Conservation (phyloP, 2,797 vertebrate species). For the Manis pentadactyla region DNA sequence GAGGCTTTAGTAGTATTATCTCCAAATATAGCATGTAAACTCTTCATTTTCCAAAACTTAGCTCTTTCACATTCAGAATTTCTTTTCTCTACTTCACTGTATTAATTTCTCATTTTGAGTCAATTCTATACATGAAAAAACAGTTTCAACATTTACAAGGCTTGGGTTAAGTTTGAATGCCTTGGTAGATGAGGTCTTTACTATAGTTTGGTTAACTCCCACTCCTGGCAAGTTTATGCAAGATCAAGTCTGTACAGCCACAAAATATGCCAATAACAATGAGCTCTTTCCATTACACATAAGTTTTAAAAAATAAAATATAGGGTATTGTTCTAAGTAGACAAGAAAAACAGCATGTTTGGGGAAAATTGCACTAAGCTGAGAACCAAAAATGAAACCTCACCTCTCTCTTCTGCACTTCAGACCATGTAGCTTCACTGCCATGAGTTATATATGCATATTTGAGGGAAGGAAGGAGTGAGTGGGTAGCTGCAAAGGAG, state of each 20-base stretch:
- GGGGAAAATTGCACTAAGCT: not conserved
- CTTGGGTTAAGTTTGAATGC: not conserved
- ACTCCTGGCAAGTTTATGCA: not conserved
- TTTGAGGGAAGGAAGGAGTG: not conserved
- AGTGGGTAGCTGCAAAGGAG: fast-evolving
- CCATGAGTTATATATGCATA: not conserved
- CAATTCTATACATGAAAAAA: not conserved
- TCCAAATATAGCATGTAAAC: not conserved
- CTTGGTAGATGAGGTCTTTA: not conserved
- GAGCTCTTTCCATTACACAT: not conserved
- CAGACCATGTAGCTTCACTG: not conserved
- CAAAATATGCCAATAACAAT: not conserved
- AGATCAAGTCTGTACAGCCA: not conserved
- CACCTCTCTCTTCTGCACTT: not conserved
- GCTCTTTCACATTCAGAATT: not conserved
- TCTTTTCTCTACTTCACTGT: not conserved
- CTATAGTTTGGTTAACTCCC: not conserved
- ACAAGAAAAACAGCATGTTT: not conserved
- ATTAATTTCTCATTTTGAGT: not conserved
- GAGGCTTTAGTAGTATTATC: not conserved
- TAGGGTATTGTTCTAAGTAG: not conserved
- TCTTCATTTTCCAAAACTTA: not conserved
- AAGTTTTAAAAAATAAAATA: not conserved
- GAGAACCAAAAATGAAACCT: not conserved
- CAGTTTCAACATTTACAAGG: not conserved